Conservation (phyloP, 2,113 vertebrate genomes). For the Lynx canadensis region DNA sequence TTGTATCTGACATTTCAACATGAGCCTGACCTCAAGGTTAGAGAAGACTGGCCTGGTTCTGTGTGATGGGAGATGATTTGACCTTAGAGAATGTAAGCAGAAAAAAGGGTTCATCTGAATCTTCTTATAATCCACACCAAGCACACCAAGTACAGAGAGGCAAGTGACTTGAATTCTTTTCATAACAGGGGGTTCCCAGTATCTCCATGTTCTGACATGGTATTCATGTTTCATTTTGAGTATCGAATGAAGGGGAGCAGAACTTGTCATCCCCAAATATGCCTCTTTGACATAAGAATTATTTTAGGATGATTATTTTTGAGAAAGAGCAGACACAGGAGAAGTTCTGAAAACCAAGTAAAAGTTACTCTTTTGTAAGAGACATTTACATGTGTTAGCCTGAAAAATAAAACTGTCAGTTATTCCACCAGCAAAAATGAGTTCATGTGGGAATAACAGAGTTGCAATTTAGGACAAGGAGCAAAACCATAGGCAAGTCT, state of each 20-base stretch:
- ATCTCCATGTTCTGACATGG: background rate
- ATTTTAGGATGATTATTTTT: background rate
- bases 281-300: background rate
- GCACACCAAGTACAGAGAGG: background rate
- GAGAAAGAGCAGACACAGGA: background rate
- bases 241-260: background rate
- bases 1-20: background rate
- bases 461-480: background rate
- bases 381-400: background rate
- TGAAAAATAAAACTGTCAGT: background rate
- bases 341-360: background rate
- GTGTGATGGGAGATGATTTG: background rate
- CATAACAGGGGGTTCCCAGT: background rate
- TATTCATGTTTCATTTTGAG: background rate
- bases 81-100: background rate
- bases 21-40: background rate
- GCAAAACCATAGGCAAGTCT: background rate
- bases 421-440: background rate
- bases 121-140: background rate
- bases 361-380: background rate
- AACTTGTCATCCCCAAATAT: background rate
- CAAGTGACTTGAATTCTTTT: background rate
- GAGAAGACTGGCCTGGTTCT: background rate
- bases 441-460: background rate
- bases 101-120: conserved; percentile 22